A percentile compares a stretch with the other conserved stretches of the same genome.
These are phyloP conservation scores for Eueides isabella DNA, from an alignment of 1,140 invertebrate species.

Conservation along the genomic window DNA sequence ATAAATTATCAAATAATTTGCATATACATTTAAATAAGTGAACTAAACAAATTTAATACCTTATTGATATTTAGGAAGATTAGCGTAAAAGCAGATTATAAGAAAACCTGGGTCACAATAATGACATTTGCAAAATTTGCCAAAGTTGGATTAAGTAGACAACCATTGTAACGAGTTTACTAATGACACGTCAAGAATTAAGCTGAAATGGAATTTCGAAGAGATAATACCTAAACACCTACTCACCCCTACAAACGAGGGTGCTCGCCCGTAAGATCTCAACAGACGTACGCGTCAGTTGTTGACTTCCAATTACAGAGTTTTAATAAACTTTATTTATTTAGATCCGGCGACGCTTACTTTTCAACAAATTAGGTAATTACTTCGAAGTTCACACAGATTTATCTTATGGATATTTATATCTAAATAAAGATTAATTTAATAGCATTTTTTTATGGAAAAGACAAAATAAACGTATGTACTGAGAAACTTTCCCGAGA, in stretches of 20 bases:
- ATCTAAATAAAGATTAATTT: neutral
- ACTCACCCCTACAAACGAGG: slow-evolving; percentile 9
- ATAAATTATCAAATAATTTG: no score
- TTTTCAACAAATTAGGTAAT: neutral
- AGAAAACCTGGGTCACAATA: neutral
- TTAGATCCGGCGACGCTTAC: neutral
- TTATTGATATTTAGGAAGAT: neutral
- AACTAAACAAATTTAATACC: neutral
- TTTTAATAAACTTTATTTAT: slow-evolving; percentile 21
- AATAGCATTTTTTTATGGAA: no score
- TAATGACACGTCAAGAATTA: slow-evolving; percentile 22
- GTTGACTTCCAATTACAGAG: slow-evolving; percentile 18
- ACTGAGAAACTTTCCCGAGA: no score
- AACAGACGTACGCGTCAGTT: slow-evolving; percentile 4
- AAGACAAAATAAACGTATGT: no score
- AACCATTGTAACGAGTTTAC: slow-evolving; percentile 14
- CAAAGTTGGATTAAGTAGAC: slow-evolving; percentile 10
- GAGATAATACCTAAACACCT: slow-evolving; percentile 17
- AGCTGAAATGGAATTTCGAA: slow-evolving; percentile 14
- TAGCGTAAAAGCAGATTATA: neutral
- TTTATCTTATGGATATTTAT: no score
- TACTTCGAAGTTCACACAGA: neutral
- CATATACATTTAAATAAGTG: neutral
- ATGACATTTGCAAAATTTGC: slow-evolving; percentile 9
- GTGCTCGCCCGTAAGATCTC: slow-evolving; percentile 10